These are phyloP conservation scores for Euborellia annulipes DNA, from an alignment of 1,140 invertebrate species.

Conservation along the genomic window DNA sequence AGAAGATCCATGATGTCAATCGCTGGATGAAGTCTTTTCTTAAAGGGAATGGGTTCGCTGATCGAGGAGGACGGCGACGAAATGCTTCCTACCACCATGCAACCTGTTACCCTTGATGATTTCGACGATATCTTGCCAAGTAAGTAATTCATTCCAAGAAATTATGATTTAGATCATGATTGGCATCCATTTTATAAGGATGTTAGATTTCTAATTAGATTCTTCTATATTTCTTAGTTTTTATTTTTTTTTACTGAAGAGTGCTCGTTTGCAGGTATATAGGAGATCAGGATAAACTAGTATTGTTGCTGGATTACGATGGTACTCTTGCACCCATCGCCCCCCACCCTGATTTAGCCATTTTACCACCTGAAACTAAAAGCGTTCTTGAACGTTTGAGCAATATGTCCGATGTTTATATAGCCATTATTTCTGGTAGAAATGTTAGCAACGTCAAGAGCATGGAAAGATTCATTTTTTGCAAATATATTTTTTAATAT, in stretches of 20 bases:
- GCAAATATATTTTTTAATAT: neutral
- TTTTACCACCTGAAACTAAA: slow-evolving; percentile 67
- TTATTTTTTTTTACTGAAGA: no score
- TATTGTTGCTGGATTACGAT: slow-evolving; percentile 74
- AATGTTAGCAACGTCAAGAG: slow-evolving; percentile 76
- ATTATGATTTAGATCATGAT: no score
- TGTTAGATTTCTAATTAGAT: no score
- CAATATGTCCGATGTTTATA: slow-evolving; percentile 76
- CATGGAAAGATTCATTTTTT: slow-evolving; percentile 41
- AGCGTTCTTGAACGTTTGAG: slow-evolving; percentile 64
- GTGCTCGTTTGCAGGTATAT: no score
- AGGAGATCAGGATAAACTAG: slow-evolving; percentile 67
- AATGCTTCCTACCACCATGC: slow-evolving; percentile 63
- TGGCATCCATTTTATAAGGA: no score
- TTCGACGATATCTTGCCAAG: slow-evolving; percentile 71
- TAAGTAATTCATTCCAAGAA: slow-evolving; percentile 27
- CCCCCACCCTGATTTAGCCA: slow-evolving; percentile 74
- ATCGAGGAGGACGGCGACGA: slow-evolving; percentile 57
- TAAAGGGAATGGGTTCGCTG: slow-evolving; percentile 65
- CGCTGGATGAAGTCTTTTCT: slow-evolving; percentile 80
- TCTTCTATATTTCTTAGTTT: no score
- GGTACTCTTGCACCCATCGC: slow-evolving; percentile 78
- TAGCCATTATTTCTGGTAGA: slow-evolving; percentile 73
- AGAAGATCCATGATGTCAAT: slow-evolving; percentile 69
- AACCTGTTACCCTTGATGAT: slow-evolving; percentile 69